Evolutionary conservation across 2,797 vertebrate species (phyloP), one percentile per base, ranked within the genome.

Genomic region (Mycteria americana): DNA sequence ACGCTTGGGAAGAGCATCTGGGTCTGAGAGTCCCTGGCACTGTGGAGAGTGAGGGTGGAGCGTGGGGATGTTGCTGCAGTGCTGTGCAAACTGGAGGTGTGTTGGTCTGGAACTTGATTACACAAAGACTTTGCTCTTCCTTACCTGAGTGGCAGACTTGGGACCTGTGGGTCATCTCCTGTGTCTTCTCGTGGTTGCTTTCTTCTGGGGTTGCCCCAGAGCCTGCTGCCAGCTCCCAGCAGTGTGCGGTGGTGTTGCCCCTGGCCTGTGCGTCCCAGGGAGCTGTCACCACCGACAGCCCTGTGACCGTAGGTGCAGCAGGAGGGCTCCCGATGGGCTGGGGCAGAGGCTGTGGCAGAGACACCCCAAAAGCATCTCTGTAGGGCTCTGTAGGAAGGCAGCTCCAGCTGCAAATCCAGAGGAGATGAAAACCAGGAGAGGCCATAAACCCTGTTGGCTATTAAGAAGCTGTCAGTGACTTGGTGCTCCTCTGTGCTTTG

Each of bases 181-280:
- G 0, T 27, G 23, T 33, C 33, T 33, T 51, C 15, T 9, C 22
- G 23, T 0, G 0, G 13, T 9, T 35, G 2, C 19, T 35, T 51
- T 31, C 54, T 54, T 45, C 62, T 43, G 41, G 17, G 46, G 4
- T 10, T 77, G 39, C 43, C n/a, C 25, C 43, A 37, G n/a, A 50
- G 23, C 28, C n/a, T 2, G 0, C 8, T 57, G 30, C 30, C 21
- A 74, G 21, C 24, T 85, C 56, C 22, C n/a, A 74, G 63, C 24
- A 39, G 25, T 1, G 28, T 33, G 31, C 0, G 2, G 15, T n/a
- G 18, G 25, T 35, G 12, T 3, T 31, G 68, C 33, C 70, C 3
- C 33, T 33, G 35, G 19, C 33, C 28, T 9, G 2, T 53, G 48
- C n/a, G 31, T 56, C 18, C 28, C 0, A 0, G 33, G 11, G 5